phyloP scores from a whole-genome alignment of 2,113 vertebrate species.

The Ifrita kowaldi region DNA sequence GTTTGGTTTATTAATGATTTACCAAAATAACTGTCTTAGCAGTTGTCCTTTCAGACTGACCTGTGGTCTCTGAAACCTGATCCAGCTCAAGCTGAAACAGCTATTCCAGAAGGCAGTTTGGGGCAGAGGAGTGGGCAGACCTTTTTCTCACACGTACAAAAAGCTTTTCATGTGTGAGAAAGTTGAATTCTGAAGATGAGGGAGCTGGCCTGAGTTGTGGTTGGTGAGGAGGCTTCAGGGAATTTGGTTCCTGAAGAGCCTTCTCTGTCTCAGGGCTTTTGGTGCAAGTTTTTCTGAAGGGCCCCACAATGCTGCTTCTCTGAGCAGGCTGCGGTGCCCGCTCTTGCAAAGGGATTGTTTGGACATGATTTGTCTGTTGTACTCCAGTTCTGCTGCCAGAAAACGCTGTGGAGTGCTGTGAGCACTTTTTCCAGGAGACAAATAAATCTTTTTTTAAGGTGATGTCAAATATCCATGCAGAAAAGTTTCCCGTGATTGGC shows the following conservation, averaged over 20 bases:
- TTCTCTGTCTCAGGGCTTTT: neutral
- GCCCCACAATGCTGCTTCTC: neutral
- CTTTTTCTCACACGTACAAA: neutral
- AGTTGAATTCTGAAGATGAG: neutral
- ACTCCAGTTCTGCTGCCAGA: neutral
- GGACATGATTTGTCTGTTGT: neutral
- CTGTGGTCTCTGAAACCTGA: neutral
- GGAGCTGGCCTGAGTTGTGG: neutral
- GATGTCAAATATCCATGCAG: neutral
- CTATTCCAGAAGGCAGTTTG: neutral
- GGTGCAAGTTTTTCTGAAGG: neutral
- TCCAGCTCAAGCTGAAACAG: neutral
- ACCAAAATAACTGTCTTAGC: neutral
- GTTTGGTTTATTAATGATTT: conserved; percentile 8
- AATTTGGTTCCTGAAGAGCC: neutral
- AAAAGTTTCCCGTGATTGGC: neutral
- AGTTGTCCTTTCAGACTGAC: neutral
- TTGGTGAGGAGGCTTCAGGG: neutral
- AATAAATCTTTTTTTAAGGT: neutral
- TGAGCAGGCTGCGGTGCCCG: neutral
- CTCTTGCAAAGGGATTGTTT: neutral
- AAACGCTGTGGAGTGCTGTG: neutral
- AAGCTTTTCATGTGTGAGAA: neutral
- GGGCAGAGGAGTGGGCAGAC: neutral
- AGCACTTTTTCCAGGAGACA: neutral